Evolutionary conservation across 2,113 vertebrate species (phyloP).

Genomic region (Rhizomys pruinosus): DNA sequence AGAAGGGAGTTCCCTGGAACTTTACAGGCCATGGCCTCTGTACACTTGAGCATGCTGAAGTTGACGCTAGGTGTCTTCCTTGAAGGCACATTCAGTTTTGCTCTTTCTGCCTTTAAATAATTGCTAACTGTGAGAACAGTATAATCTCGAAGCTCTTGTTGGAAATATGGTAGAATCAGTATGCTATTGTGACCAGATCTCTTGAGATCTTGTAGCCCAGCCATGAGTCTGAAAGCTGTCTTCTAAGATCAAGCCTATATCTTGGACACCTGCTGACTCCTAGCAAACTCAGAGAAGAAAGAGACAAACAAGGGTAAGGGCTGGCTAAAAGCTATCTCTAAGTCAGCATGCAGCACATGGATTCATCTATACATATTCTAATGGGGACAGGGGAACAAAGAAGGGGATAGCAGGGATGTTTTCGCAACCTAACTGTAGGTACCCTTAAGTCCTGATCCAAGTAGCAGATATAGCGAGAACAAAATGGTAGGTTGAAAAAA

Average conservation of each 20-base stretch:
- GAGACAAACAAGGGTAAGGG: background rate
- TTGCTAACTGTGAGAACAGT: slow-evolving; percentile 14
- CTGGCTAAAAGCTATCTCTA: background rate
- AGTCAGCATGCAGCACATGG: background rate
- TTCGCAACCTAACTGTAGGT: background rate
- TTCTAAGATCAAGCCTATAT: slow-evolving; percentile 25
- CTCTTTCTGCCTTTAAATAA: slow-evolving; percentile 40
- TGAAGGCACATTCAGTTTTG: background rate
- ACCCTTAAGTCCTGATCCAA: background rate
- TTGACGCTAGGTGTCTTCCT: background rate
- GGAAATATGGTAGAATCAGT: slow-evolving; percentile 39
- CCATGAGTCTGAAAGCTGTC: background rate
- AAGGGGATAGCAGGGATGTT: background rate
- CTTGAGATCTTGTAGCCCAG: background rate
- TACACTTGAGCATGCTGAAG: background rate
- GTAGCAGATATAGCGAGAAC: background rate
- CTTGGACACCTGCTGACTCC: background rate
- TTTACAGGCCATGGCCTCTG: background rate
- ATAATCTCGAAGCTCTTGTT: slow-evolving; percentile 41
- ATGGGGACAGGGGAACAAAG: slow-evolving; percentile 13
- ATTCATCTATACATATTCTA: background rate
- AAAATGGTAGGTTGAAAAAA: slow-evolving; percentile 10
- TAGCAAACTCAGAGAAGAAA: slow-evolving; percentile 7
- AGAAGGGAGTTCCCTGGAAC: background rate
- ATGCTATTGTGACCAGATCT: background rate